Evolutionary conservation across 2,888 invertebrate species (phyloP).

Genomic region (Drosophila antonietae): DNA sequence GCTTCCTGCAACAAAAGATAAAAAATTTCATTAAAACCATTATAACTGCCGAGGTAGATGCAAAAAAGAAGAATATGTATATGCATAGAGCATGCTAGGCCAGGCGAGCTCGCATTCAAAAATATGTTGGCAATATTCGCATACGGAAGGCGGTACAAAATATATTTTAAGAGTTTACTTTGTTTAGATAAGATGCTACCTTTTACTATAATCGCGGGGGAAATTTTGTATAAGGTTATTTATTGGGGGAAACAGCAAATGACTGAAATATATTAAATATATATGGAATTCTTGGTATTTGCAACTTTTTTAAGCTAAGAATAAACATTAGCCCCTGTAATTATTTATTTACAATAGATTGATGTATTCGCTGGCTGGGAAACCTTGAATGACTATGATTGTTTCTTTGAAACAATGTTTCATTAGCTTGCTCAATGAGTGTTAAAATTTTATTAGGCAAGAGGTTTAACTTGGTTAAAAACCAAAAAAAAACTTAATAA

Average conservation of each 20-base stretch:
- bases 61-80: slow-evolving; percentile 21
- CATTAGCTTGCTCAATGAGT: no score
- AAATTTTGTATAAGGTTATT: no score
- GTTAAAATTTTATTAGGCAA: no score
- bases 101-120: slow-evolving; percentile 19
- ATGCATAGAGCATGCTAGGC: slow-evolving; percentile 24
- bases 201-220: neutral
- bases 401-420: no score
- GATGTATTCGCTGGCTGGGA: neutral
- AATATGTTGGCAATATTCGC: slow-evolving; percentile 33
- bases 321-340: neutral
- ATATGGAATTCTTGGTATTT: neutral
- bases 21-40: slow-evolving; percentile 79
- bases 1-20: slow-evolving; percentile 75
- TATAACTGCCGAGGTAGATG: slow-evolving; percentile 64
- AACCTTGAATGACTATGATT: no score
- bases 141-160: slow-evolving; percentile 25
- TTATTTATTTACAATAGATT: neutral
- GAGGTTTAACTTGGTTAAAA: no score
- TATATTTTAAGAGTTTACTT: neutral
- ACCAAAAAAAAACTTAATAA: no score
- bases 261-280: neutral
- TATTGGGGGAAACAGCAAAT: no score
- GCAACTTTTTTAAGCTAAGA: no score
- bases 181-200: neutral